Base-by-base conservation (phyloP, 2,113 vertebrate species). In the Rafetus swinhoei region DNA sequence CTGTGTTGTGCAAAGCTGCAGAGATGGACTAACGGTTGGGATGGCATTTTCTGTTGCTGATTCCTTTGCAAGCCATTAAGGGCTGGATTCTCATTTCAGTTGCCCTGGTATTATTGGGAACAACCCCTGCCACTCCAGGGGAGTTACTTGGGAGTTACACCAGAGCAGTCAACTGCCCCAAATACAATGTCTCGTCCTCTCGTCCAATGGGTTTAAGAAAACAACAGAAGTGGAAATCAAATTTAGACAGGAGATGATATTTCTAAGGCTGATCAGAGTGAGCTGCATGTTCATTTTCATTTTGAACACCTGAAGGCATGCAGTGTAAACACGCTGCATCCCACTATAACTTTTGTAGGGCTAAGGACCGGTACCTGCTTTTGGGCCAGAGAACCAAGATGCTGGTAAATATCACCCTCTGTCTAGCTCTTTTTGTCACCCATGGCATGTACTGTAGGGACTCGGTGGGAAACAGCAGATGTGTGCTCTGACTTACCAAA, bases 361-460 rank as follows among this genome's bases (percentile, higher is more conserved):
- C 90, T 95, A 87, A 94, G 39, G 50, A 79, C 9, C 25, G n/a
- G 32, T 18, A 74, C 14, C 35, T 79, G 81, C 85, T 83, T 92
- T 81, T 85, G 55, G 82, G 60, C 82, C 83, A 55, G 80, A 94
- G 85, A 81, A 90, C 50, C 60, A 91, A 69, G 15, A 86, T 79
- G 85, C 81, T 45, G 35, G 79, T 59, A 24, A 32, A 79, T 94
- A 95, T 96, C 90, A 29, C 69, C 90, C 90, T 84, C 54, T 9
- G 11, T 69, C 50, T 56, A 12, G 82, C 53, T 35, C 88, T 52
- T 39, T 6, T 69, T 93, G 93, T 77, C 65, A 54, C 59, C 21
- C 27, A 18, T 60, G 87, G 22, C 62, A 14, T 72, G 81, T 82
- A 11, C 59, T 81, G 74, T 13, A 88, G 90, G 92, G 93, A 86